A percentile compares a stretch with the other conserved stretches of the same genome.
phyloP scores from a whole-genome alignment of 2,797 vertebrate genomes.

The Poeciliopsis gracilis region DNA sequence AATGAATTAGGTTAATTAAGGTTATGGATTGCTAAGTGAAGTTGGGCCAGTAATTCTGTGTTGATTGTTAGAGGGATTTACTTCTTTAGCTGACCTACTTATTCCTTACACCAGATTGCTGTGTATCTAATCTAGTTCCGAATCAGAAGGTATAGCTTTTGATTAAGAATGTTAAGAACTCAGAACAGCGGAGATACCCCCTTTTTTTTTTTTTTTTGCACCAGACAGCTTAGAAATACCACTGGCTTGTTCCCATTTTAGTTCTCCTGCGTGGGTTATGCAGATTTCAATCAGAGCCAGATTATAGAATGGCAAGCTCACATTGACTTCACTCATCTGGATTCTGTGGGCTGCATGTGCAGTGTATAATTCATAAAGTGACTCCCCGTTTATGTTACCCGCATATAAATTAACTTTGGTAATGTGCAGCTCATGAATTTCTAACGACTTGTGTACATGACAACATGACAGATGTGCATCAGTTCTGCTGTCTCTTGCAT shows the following conservation, averaged over 20 bases:
- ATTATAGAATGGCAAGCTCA: slow-evolving; percentile 48
- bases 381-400: slow-evolving; percentile 70
- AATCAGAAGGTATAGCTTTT: slow-evolving; percentile 9
- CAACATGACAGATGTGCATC: slow-evolving; percentile 49
- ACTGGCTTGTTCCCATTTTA: slow-evolving; percentile 39
- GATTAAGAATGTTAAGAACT: slow-evolving; percentile 2
- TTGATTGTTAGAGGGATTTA: neutral
- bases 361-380: slow-evolving; percentile 78
- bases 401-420: slow-evolving; percentile 74
- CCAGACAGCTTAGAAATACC: slow-evolving; percentile 45
- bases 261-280: slow-evolving; percentile 26
- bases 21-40: slow-evolving; percentile 5
- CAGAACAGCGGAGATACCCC: slow-evolving; percentile 16
- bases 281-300: slow-evolving; percentile 43
- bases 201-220: slow-evolving; percentile 20
- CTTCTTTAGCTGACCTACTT: neutral
- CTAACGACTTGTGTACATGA: slow-evolving; percentile 55
- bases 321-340: slow-evolving; percentile 72
- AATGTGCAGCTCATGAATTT: slow-evolving; percentile 75
- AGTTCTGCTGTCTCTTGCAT: slow-evolving; percentile 32
- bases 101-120: neutral
- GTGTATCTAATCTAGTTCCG: slow-evolving; percentile 17
- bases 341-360: slow-evolving; percentile 68
- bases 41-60: neutral
- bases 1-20: slow-evolving; percentile 11